Percentiles rank a stretch among this genome's conserved stretches.
Conservation (phyloP, 2,113 vertebrate species). For the Anas platyrhynchos region DNA sequence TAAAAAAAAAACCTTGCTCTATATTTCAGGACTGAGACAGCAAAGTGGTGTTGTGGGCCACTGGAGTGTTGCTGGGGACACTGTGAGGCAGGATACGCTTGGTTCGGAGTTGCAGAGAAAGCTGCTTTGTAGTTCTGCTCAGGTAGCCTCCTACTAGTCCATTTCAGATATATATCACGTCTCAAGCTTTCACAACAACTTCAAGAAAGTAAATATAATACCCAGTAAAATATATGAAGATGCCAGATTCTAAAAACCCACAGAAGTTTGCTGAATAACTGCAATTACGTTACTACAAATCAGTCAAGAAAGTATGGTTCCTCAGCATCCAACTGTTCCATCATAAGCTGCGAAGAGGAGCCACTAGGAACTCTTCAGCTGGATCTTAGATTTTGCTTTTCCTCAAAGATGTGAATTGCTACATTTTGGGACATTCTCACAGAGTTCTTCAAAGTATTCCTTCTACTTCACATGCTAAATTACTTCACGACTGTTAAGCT, state of each 20-base stretch:
- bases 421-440: background rate
- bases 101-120: background rate
- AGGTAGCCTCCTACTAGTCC: background rate
- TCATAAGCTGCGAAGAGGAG: slow-evolving; percentile 18
- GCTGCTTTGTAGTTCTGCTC: background rate
- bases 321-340: slow-evolving; percentile 21
- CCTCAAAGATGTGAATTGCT: background rate
- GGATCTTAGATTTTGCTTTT: background rate
- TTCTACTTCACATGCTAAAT: background rate
- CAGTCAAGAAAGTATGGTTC: background rate
- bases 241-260: slow-evolving; percentile 48
- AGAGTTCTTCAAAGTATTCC: background rate
- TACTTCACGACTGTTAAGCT: background rate
- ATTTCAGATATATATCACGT: background rate
- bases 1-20: background rate
- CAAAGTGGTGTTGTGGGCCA: background rate
- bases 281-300: background rate
- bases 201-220: slow-evolving; percentile 33
- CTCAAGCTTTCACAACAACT: slow-evolving; percentile 37
- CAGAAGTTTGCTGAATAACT: background rate
- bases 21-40: slow-evolving; percentile 11
- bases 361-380: background rate
- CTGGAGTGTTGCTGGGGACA: background rate
- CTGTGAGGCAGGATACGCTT: background rate
- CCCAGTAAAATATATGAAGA: background rate